A percentile compares a stretch with the other conserved stretches of the same genome.
These are phyloP conservation scores for Biston stratarius DNA, from an alignment of 2,888 invertebrate genomes.

Conservation along the genomic window DNA sequence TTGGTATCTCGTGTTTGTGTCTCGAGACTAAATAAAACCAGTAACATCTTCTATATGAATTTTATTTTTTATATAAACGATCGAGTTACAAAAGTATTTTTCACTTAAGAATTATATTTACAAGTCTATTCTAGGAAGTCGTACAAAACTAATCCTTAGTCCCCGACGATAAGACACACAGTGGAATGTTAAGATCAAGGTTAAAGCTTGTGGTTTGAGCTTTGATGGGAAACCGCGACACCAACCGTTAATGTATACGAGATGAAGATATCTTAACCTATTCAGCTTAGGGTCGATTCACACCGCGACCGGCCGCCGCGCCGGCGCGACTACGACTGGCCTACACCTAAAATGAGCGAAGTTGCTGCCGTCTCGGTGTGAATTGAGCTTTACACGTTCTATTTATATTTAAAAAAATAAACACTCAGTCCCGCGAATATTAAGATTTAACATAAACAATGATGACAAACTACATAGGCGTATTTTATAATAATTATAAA, in stretches of 20 bases:
- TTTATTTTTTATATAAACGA: slow-evolving; percentile 75
- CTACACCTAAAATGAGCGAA: background rate
- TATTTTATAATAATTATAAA: too few relatives aligned
- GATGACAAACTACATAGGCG: too few relatives aligned
- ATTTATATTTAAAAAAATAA: background rate
- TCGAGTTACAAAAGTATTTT: slow-evolving; percentile 65
- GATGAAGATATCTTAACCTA: background rate
- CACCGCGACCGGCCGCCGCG: background rate
- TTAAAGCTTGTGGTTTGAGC: slow-evolving; percentile 30
- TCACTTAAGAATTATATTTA: slow-evolving; percentile 70
- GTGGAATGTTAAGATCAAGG: slow-evolving; percentile 34
- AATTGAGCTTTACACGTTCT: background rate
- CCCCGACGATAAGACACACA: slow-evolving; percentile 33
- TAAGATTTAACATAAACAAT: too few relatives aligned
- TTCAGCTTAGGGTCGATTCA: background rate
- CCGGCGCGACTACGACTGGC: background rate
- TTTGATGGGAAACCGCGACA: slow-evolving; percentile 22
- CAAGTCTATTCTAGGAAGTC: slow-evolving; percentile 59
- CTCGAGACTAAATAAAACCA: slow-evolving; percentile 27
- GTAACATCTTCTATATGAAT: slow-evolving; percentile 18
- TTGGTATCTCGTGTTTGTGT: too few relatives aligned
- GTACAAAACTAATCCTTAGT: slow-evolving; percentile 59
- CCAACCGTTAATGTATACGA: background rate
- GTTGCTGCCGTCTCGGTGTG: background rate
- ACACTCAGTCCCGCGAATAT: background rate